Evolutionary conservation across 37 sponge, comb jelly and placozoan species (phyloP).

Genomic region (Tethya wilhelma): DNA sequence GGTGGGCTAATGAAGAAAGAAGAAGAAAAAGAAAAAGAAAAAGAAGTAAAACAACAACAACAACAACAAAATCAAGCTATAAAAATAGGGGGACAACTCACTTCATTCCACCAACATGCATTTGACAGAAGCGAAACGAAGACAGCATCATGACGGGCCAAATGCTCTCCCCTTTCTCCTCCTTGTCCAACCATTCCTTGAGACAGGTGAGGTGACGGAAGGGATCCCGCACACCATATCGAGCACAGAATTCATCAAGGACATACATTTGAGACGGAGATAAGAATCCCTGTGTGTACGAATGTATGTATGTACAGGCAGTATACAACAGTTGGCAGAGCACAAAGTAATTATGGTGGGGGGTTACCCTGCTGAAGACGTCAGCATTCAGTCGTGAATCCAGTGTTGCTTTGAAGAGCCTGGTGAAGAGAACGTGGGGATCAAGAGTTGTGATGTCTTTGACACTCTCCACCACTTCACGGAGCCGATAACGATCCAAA

Average conservation of each 20-base stretch:
- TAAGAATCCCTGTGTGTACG: slow-evolving; percentile 53
- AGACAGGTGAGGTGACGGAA: slow-evolving; percentile 59
- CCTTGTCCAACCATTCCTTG: slow-evolving; percentile 39
- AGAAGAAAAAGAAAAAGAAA: no score
- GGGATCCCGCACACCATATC: slow-evolving; percentile 63
- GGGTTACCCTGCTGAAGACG: slow-evolving; percentile 54
- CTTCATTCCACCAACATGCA: slow-evolving; percentile 67
- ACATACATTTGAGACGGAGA: slow-evolving; percentile 74
- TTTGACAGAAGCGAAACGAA: slow-evolving; percentile 61
- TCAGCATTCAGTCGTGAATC: slow-evolving; percentile 45
- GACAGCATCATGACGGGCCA: slow-evolving; percentile 69
- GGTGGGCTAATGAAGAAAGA: slow-evolving; percentile 26
- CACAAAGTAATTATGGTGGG: not conserved
- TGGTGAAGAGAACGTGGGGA: slow-evolving; percentile 48
- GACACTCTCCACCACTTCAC: slow-evolving; percentile 25
- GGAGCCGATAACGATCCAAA: slow-evolving; percentile 20
- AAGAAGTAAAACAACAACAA: no score
- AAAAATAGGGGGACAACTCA: no score
- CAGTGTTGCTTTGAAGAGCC: slow-evolving; percentile 35
- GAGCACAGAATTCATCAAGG: slow-evolving; percentile 74
- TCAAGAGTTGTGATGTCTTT: slow-evolving; percentile 18
- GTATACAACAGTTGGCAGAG: not conserved
- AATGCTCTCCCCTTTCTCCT: slow-evolving; percentile 35
- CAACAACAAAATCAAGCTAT: no score
- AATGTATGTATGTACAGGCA: slow-evolving; percentile 2